Evolutionary conservation across 1,140 invertebrate genomes (phyloP), one percentile per base, ranked within the genome.

Genomic region (Lepidostoma basale): DNA sequence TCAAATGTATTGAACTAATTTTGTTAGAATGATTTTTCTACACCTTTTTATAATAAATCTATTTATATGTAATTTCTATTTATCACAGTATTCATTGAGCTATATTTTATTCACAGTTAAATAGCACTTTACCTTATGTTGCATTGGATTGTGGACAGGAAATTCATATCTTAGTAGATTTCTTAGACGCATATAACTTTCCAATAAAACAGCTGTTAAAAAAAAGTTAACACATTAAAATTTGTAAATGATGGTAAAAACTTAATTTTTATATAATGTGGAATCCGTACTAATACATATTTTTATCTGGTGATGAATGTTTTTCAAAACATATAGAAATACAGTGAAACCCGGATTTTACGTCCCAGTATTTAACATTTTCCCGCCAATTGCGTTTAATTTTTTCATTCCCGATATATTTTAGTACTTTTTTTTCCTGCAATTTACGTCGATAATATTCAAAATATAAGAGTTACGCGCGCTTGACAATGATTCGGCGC

Each of bases 81-180:
- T 16, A n/a, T 16, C 2, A 9, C 44, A 45, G 20, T 18, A 3
- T 2, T 9, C 2, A 18, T 9, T 3, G 9, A 45, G 18, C 12
- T 40, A 16, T 62, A 28, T 23, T 26, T 62, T 23, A 45, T 8
- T 62, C 33, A 16, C 8, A 44, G 16, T 5, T 44, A 44, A 44
- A 44, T 8, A 5, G 16, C 2, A n/a, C 9, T 9, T 47, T 62
- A 62, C 60, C 62, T 59, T 74, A 22, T 76, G 75, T 8, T 77
- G 44, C 42, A 77, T 69, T 69, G 76, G 60, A 77, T 77, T 52
- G 73, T 73, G 33, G 68, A 76, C 70, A 81, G 83, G 82, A 75
- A 88, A 88, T 76, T 90, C 88, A 56, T 82, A 78, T 25, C 78
- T 77, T 3, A 89, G 76, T 30, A 89, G 30, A 73, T 75, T 81